These are phyloP conservation scores for Dysidea cf. avara DNA, from an alignment of 37 sponge, comb jelly and placozoan genomes.

Conservation along the genomic window DNA sequence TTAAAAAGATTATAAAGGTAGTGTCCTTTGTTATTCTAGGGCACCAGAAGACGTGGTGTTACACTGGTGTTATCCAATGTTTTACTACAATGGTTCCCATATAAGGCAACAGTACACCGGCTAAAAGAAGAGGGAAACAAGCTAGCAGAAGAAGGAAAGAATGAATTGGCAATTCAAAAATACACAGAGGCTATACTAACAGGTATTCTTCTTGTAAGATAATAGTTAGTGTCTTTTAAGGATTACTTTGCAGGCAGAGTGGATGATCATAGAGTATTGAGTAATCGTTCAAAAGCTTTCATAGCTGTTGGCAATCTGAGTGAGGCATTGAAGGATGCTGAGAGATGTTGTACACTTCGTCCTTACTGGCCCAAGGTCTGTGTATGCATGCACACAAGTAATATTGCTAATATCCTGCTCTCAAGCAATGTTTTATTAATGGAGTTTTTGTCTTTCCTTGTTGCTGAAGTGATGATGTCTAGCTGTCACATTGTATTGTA, in stretches of 20 bases:
- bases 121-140: slow-evolving; percentile 56
- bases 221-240: neutral
- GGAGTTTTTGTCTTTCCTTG: too few relatives aligned
- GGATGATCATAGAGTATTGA: slow-evolving; percentile 66
- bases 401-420: neutral
- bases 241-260: neutral
- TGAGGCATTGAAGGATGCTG: slow-evolving; percentile 66
- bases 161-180: slow-evolving; percentile 34
- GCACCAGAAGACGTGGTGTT: slow-evolving; percentile 9
- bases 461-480: too few relatives aligned
- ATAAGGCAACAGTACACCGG: slow-evolving; percentile 11
- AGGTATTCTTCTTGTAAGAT: slow-evolving; percentile 20
- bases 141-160: slow-evolving; percentile 53
- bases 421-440: too few relatives aligned
- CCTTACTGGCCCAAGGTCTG: slow-evolving; percentile 81
- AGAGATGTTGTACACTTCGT: slow-evolving; percentile 32
- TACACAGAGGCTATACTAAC: slow-evolving; percentile 51
- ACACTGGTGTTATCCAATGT: slow-evolving; percentile 51
- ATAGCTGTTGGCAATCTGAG: slow-evolving; percentile 34
- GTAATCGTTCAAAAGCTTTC: slow-evolving; percentile 65
- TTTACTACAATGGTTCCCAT: slow-evolving; percentile 46
- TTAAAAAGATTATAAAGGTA: too few relatives aligned
- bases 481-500: neutral
- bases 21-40: too few relatives aligned
- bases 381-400: too few relatives aligned